Evolutionary conservation across 2,888 invertebrate species (phyloP).

Genomic region (Drosophila cognata): DNA sequence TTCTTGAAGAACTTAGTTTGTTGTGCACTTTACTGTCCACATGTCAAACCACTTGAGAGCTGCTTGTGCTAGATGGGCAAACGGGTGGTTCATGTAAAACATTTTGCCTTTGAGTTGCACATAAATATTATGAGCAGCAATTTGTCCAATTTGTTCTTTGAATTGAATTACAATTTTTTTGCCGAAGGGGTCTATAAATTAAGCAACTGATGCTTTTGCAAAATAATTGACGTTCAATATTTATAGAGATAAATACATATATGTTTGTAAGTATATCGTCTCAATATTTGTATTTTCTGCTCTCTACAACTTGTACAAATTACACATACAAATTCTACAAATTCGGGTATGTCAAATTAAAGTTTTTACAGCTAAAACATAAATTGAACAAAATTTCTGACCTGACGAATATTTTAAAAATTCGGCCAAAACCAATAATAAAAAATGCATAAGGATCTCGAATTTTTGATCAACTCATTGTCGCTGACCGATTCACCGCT

Average conservation of each 20-base stretch:
- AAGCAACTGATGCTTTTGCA: not conserved
- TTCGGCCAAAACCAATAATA: not conserved
- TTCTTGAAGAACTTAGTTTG: conserved; percentile 12
- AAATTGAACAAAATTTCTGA: conserved; percentile 9
- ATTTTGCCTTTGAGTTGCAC: conserved; percentile 31
- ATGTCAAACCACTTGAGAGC: conserved; percentile 30
- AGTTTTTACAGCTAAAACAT: not conserved
- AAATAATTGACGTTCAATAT: not conserved
- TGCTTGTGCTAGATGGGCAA: not conserved
- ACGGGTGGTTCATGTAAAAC: conserved; percentile 34
- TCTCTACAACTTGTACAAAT: not conserved
- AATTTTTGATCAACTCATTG: conserved; percentile 62
- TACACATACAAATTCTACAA: not conserved
- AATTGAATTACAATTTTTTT: not conserved
- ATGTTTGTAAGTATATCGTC: not conserved
- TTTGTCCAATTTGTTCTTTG: conserved; percentile 50
- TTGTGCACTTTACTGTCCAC: conserved; percentile 45
- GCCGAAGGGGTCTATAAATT: not conserved
- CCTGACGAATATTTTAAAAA: not conserved
- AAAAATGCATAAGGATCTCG: conserved; percentile 61
- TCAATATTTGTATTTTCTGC: not conserved
- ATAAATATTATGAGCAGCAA: conserved; percentile 35
- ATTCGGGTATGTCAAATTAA: not conserved
- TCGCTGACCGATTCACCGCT: conserved; percentile 50
- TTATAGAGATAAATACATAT: not conserved